phyloP scores from a whole-genome alignment of 2,888 invertebrate species.

The Drosophila gaucha region DNA sequence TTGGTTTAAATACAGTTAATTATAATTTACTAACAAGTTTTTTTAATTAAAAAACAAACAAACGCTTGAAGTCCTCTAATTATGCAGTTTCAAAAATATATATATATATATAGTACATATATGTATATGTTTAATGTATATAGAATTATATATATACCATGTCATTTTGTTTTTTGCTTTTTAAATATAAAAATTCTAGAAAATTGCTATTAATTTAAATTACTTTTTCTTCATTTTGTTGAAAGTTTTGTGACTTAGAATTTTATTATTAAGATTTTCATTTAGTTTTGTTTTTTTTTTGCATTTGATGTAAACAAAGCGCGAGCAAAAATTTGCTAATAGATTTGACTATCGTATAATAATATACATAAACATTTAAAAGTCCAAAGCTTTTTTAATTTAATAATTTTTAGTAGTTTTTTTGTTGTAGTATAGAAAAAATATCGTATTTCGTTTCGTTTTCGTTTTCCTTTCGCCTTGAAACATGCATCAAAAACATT shows the following conservation, averaged over 20 bases:
- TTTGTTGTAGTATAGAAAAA: conserved; percentile 69
- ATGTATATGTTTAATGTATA: conserved; percentile 33
- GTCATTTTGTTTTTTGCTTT: conserved; percentile 48
- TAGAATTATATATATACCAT: conserved; percentile 49
- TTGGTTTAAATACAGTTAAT: conserved; percentile 49
- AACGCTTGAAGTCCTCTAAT: conserved; percentile 59
- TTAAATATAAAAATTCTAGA: conserved; percentile 82
- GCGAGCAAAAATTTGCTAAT: conserved; percentile 84
- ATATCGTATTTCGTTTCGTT: conserved; percentile 56
- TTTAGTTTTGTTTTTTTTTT: conserved; percentile 19
- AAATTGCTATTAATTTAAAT: conserved; percentile 78
- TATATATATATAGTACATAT: conserved; percentile 42
- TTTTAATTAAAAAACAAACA: conserved; percentile 51
- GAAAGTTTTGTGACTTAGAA: conserved; percentile 56
- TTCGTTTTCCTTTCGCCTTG: conserved; percentile 46
- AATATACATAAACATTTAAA: conserved; percentile 54
- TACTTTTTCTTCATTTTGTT: conserved; percentile 28
- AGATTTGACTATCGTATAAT: conserved; percentile 75
- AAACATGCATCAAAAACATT: conserved; percentile 58
- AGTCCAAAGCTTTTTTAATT: conserved; percentile 63
- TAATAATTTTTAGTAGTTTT: conserved; percentile 51
- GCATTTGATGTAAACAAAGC: conserved; percentile 73
- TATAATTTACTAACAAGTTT: conserved; percentile 48
- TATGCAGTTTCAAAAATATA: conserved; percentile 69
- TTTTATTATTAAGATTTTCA: conserved; percentile 41